phyloP scores from a whole-genome alignment of 2,888 invertebrate species.

The Taphrorychus bicolor region DNA sequence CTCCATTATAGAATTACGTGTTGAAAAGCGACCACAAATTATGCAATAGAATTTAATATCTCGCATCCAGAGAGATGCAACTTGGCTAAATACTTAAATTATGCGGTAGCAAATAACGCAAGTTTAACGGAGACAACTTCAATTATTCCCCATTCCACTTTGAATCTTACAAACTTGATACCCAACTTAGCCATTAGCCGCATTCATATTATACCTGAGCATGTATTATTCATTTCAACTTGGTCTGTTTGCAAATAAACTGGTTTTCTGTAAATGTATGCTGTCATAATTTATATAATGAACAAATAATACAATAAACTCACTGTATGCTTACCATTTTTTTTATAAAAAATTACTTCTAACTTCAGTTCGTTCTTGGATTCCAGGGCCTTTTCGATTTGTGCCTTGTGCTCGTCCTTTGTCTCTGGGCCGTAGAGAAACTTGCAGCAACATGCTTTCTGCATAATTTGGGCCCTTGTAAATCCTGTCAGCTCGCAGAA shows the following conservation, averaged over 20 bases:
- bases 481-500: slow-evolving; percentile 96
- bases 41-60: background rate
- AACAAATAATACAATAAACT: too few species aligned
- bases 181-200: background rate
- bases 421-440: slow-evolving; percentile 94
- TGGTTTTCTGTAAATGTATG: too few species aligned
- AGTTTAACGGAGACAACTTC: background rate
- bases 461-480: slow-evolving; percentile 95
- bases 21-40: background rate
- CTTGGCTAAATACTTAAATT: background rate
- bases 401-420: slow-evolving; percentile 83
- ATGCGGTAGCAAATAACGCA: background rate
- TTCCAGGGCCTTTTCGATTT: slow-evolving; percentile 89
- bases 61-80: background rate
- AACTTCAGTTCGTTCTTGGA: slow-evolving; percentile 91
- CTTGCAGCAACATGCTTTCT: slow-evolving; percentile 94
- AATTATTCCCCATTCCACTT: background rate
- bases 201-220: background rate
- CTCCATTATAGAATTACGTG: background rate
- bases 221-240: background rate
- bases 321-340: slow-evolving; percentile 85
- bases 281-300: too few species aligned
- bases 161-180: background rate
- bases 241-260: too few species aligned
- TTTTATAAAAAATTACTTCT: slow-evolving; percentile 94